phyloP scores from a whole-genome alignment of 2,888 invertebrate genomes.

The Nemotelus nigrinus region DNA sequence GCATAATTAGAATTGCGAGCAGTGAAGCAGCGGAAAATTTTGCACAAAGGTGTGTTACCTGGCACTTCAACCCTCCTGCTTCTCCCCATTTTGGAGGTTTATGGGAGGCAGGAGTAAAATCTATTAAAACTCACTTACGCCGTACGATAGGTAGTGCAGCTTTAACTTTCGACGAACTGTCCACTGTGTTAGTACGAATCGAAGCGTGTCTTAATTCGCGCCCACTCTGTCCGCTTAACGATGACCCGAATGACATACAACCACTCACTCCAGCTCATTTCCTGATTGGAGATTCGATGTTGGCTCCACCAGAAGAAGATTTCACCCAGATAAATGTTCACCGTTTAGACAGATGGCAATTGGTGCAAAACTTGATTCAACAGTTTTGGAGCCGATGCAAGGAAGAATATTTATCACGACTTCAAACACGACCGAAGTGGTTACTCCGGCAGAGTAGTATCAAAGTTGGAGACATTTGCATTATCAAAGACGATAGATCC shows the following conservation, averaged over 20 bases:
- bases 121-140: constrained; percentile 43
- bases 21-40: background rate
- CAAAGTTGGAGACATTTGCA: too few relatives aligned
- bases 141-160: constrained; percentile 21
- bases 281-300: background rate
- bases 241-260: constrained; percentile 17
- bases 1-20: background rate
- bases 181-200: constrained; percentile 26
- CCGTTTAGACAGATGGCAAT: constrained; percentile 18
- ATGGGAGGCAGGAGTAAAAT: constrained; percentile 49
- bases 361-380: constrained; percentile 11
- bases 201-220: constrained; percentile 32
- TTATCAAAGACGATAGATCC: too few relatives aligned
- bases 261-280: background rate
- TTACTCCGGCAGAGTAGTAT: too few relatives aligned
- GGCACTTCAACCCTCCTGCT: constrained; percentile 50
- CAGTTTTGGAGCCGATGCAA: constrained; percentile 40
- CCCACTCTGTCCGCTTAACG: constrained; percentile 14
- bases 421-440: too few relatives aligned
- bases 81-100: constrained; percentile 50
- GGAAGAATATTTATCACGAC: constrained; percentile 30
- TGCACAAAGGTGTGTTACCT: background rate
- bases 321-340: background rate
- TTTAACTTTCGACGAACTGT: constrained; percentile 28
- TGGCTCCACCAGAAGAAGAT: background rate